Evolutionary conservation across 1,140 invertebrate species (phyloP), one percentile per base, ranked within the genome.

Genomic region (Melanaphis sacchari): DNA sequence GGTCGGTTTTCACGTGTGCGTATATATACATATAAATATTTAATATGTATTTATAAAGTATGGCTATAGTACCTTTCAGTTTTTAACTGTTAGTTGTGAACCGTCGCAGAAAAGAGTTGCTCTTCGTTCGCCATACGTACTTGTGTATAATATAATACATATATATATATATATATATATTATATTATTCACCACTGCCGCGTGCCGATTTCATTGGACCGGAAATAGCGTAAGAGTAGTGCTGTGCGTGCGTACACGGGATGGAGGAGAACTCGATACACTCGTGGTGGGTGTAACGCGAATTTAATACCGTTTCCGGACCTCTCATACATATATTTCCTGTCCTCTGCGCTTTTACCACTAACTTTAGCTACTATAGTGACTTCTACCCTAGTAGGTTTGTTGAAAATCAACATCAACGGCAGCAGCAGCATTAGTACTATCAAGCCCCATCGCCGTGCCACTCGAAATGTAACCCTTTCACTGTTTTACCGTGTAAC

Each of bases 251-350:
- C 2, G 21, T 40, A 7, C 22, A 36, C 40, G 24, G 38, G 41
- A 46, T 1, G 40, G 40, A 31, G 41, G 24, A 15, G 24, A 18
- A n/a, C n/a, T 36, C 31, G n/a, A 76, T 76, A 76, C 31, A 76
- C 59, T n/a, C 43, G n/a, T n/a, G 85, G 87, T n/a, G 46, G 21
- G 31, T 46, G 41, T 24, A 89, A 89, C 88, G 21, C 49, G 36
- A 24, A 89, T 89, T 89, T 89, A 89, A 89, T 89, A 54, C 49
- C 36, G 88, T 89, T 89, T 89, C 88, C 88, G 88, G 88, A 40
- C n/a, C 31, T 38, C 49, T 24, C 36, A 36, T 54, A 38, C 36
- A 52, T 54, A 54, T 52, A 54, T 89, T 89, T 89, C 49, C 88
- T 11, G 49, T 89, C 49, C 88, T 5, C n/a, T 11, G 41, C 43